Evolutionary conservation across 2,797 vertebrate genomes (phyloP).

Genomic region (Aeoliscus strigatus): DNA sequence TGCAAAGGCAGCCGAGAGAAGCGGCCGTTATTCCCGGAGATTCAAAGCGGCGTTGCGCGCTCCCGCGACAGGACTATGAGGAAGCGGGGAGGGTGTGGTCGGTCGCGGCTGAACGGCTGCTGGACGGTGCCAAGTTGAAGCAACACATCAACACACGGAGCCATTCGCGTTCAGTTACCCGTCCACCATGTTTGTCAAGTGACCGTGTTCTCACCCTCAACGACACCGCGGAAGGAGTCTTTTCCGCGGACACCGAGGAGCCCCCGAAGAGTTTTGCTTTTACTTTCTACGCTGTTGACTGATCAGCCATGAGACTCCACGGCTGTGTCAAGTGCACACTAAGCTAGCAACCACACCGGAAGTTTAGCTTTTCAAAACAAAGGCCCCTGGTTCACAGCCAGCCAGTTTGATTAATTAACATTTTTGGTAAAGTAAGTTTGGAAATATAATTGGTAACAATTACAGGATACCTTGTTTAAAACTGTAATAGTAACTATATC

Average conservation of each 20-base stretch:
- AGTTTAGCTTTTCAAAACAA: constrained; percentile 41
- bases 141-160: constrained; percentile 26
- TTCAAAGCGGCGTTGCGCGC: constrained; percentile 56
- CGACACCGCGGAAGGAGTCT: not conserved
- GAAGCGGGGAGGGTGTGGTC: constrained; percentile 91
- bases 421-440: no score
- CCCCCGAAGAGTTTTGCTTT: constrained; percentile 15
- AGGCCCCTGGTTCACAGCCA: not conserved
- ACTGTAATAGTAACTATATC: no score
- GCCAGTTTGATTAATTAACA: no score
- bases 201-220: not conserved
- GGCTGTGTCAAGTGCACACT: constrained; percentile 25
- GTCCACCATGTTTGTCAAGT: not conserved
- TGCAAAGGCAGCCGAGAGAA: constrained; percentile 12
- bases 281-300: constrained; percentile 36
- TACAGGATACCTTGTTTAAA: no score
- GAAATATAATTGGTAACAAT: no score
- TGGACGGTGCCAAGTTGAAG: constrained; percentile 41
- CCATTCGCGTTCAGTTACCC: constrained; percentile 4
- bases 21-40: constrained; percentile 55
- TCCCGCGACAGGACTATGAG: constrained; percentile 75
- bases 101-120: constrained; percentile 71
- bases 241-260: not conserved
- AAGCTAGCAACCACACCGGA: constrained; percentile 21
- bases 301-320: constrained; percentile 66